These are phyloP conservation scores for Lepidostoma basale DNA, from an alignment of 1,140 invertebrate genomes.

Conservation along the genomic window DNA sequence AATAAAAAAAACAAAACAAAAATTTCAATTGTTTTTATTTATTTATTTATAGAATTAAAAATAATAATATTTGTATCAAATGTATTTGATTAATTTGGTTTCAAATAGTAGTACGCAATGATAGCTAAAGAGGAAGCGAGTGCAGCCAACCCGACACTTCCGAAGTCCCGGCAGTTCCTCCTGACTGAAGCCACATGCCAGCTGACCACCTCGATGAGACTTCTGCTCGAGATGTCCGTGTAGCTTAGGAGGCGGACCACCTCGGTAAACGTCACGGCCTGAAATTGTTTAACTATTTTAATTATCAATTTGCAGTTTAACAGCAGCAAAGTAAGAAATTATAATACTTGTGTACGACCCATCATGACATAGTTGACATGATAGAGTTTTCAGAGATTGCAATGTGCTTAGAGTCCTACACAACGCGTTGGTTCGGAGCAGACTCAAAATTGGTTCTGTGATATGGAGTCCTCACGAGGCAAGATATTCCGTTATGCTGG, in stretches of 20 bases:
- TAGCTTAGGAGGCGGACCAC: neutral
- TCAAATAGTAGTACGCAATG: neutral
- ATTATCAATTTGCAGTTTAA: neutral
- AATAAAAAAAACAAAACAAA: neutral
- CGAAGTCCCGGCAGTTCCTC: neutral
- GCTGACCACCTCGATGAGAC: neutral
- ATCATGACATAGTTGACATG: neutral
- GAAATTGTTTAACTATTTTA: neutral
- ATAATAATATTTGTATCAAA: neutral
- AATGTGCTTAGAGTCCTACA: too few species aligned
- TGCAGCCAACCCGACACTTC: neutral
- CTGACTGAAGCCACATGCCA: neutral
- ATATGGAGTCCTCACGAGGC: too few species aligned
- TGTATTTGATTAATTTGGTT: too few species aligned
- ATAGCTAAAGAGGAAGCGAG: neutral
- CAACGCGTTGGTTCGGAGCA: too few species aligned
- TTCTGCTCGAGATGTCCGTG: neutral
- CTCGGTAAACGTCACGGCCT: neutral
- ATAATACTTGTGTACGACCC: neutral
- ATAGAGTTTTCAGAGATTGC: too few species aligned
- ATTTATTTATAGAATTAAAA: neutral
- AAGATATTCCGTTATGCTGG: too few species aligned
- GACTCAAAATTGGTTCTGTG: too few species aligned
- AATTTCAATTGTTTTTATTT: neutral
- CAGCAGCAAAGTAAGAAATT: too few species aligned